Base-by-base conservation (phyloP, 2,888 invertebrate species). In the Cylindroiulus punctatus region DNA sequence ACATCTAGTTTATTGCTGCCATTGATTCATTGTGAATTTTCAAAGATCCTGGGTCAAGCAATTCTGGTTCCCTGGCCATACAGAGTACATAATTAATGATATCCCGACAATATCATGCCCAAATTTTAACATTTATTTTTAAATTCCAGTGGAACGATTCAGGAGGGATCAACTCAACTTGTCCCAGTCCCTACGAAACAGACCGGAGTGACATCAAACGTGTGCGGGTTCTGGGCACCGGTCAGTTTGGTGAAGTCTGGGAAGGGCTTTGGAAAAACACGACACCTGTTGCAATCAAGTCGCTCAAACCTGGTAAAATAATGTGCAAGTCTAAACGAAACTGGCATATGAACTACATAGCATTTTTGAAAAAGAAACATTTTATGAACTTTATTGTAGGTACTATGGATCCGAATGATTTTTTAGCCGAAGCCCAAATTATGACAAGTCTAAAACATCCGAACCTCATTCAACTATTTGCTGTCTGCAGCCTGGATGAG, bases 171-270 rank as follows among this genome's bases (percentile, higher is more conserved):
- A 76, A 76, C 22, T 22, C 22, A 22, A 57, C 57, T 7, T 22
- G 57, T 30, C 12, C 76, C 17, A 76, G 76, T 93, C 98, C 98
- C 92, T 99, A 98, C 99, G 99, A 98, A 92, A 99, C 98, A 90
- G 98, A 98, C 91, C 94, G 99, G 89, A 94, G 95, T 44, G 98
- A 98, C n/a, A 93, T 99, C 89, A 97, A 98, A 92, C 98, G 99
- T 91, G 95, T 98, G 30, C 93, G 98, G 84, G 98, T 99, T 93
- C 94, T 99, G 88, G 99, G 99, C 83, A 97, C 98, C 90, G 99
- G 99, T 7, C 99, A 99, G 91, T 99, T 99, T 91, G 99, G 99
- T 85, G 99, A 99, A 92, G 99, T 99, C 86, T 99, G 98, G 98
- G 99, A 99, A 92, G 99, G 99, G 19, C 93, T 97, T 88, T 99